Evolutionary conservation across 2,797 vertebrate species (phyloP).

Genomic region (Acanthornis magna): DNA sequence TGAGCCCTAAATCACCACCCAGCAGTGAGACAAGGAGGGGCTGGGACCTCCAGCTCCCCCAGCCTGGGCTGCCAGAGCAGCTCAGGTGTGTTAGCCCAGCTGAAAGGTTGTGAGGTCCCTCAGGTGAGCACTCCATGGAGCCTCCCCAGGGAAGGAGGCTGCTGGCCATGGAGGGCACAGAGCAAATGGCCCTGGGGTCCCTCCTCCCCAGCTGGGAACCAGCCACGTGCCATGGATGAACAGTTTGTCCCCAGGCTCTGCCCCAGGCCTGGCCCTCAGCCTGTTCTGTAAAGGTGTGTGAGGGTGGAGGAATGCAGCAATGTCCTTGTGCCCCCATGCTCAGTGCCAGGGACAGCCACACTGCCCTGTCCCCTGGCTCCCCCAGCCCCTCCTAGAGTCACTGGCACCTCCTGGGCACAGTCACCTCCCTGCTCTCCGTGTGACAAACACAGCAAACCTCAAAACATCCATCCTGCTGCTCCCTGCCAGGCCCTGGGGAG

Average conservation of each 20-base stretch:
- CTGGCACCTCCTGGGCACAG: not conserved
- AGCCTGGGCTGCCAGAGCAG: not conserved
- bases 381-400: not conserved
- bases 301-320: not conserved
- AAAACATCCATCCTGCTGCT: accelerated
- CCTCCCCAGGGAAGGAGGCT: not conserved
- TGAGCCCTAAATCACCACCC: not conserved
- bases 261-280: not conserved
- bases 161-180: not conserved
- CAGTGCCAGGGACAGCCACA: not conserved
- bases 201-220: not conserved
- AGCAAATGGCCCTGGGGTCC: not conserved
- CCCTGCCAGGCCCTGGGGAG: not conserved
- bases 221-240: not conserved
- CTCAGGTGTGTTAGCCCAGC: not conserved
- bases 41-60: not conserved
- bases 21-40: not conserved
- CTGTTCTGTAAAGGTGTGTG: not conserved
- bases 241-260: not conserved
- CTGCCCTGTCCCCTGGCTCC: not conserved
- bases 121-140: accelerated
- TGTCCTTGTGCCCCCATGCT: not conserved
- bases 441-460: not conserved
- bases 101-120: not conserved
- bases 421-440: too few relatives aligned